phyloP scores from a whole-genome alignment of 1,140 invertebrate genomes.

The Branchinecta lynchi region DNA sequence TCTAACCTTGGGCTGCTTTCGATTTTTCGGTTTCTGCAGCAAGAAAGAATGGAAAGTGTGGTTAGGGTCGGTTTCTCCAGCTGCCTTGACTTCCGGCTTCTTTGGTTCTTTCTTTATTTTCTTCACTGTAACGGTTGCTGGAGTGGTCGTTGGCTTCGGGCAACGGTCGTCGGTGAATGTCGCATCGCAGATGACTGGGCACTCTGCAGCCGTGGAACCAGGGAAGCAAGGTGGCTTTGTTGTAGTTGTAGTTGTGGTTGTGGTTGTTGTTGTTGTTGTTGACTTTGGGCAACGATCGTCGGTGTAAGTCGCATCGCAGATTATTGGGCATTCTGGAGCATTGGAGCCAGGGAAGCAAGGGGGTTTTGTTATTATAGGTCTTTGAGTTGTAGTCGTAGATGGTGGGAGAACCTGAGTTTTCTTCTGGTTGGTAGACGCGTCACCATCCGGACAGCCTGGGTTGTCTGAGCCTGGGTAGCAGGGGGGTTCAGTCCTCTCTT shows the following conservation, averaged over 20 bases:
- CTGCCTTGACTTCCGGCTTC: not conserved
- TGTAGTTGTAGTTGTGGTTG: not conserved
- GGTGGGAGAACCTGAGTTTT: not conserved
- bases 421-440: not conserved
- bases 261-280: not conserved
- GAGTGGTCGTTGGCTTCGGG: not conserved
- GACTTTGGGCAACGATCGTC: too few relatives aligned
- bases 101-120: not conserved
- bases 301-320: too few relatives aligned
- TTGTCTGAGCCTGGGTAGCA: not conserved
- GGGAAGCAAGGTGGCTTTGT: not conserved
- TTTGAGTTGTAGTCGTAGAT: too few relatives aligned
- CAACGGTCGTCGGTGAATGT: not conserved
- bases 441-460: not conserved
- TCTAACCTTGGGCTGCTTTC: not conserved
- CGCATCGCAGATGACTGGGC: not conserved
- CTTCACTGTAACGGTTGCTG: not conserved
- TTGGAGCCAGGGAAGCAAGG: too few relatives aligned
- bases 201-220: not conserved
- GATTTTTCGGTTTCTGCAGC: not conserved
- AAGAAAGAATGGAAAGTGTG: conserved; percentile 1
- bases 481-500: not conserved
- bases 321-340: too few relatives aligned
- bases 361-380: not conserved
- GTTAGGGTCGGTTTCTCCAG: not conserved